These are phyloP conservation scores for Zoroaster sp. DNA, from an alignment of 53 echinoderm and acorn worm species.

Conservation along the genomic window DNA sequence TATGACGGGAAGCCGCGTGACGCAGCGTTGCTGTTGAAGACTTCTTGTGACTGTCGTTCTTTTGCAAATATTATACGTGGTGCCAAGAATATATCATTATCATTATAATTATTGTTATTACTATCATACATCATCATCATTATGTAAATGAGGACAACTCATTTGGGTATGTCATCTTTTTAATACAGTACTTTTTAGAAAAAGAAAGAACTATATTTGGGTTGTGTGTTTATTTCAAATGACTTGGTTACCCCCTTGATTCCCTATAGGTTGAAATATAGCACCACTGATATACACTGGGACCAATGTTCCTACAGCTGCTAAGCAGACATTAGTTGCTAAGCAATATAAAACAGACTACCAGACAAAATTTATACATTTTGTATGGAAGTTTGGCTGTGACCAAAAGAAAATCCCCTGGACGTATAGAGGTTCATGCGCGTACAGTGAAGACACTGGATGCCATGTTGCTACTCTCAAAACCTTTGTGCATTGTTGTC, in stretches of 20 bases:
- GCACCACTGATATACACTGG: too few relatives aligned
- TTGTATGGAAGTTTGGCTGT: too few relatives aligned
- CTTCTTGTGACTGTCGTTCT: conserved; percentile 34
- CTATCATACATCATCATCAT: conserved; percentile 33
- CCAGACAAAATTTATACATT: too few relatives aligned
- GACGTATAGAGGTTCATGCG: too few relatives aligned
- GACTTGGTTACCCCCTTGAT: neutral
- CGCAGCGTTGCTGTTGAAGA: neutral
- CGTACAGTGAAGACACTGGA: too few relatives aligned
- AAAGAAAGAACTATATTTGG: conserved; percentile 24
- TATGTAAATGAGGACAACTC: conserved; percentile 56
- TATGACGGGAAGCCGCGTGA: conserved; percentile 9
- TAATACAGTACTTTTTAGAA: conserved; percentile 92
- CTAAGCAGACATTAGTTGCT: too few relatives aligned
- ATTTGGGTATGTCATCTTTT: conserved; percentile 80
- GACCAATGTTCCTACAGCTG: too few relatives aligned
- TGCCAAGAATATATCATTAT: conserved; percentile 54
- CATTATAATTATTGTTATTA: neutral
- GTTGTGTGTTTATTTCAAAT: conserved; percentile 22
- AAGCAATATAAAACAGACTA: too few relatives aligned
- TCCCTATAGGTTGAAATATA: neutral
- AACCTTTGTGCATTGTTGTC: too few relatives aligned
- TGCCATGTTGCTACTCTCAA: too few relatives aligned
- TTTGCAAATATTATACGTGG: conserved; percentile 70
- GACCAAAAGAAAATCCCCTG: too few relatives aligned